A percentile compares a stretch with the other conserved stretches of the same genome.
Conservation (phyloP, 2,113 vertebrate species). For the Pampusana beccarii region DNA sequence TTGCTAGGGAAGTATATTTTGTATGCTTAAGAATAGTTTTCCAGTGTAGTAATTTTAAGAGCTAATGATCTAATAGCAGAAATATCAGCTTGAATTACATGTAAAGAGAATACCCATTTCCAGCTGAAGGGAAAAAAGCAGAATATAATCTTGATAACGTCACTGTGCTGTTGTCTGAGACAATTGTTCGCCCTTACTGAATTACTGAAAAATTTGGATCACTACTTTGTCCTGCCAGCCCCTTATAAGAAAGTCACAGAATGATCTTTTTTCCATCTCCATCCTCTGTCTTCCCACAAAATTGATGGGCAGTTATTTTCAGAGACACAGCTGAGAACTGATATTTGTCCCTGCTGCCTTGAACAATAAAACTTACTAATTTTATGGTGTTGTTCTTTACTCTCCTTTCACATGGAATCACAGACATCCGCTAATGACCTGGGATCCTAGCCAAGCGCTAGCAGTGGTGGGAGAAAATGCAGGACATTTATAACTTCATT, state of each 20-base stretch:
- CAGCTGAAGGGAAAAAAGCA: background rate
- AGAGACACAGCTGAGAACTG: background rate
- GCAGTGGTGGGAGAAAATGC: background rate
- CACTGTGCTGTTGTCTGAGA: background rate
- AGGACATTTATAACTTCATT: conserved; percentile 57
- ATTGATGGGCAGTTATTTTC: background rate
- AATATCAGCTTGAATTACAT: background rate
- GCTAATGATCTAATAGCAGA: background rate
- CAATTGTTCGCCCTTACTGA: background rate
- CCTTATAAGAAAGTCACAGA: background rate
- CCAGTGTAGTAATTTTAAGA: background rate
- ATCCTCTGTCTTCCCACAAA: background rate
- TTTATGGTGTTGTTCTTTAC: conserved; percentile 30
- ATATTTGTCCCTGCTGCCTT: background rate
- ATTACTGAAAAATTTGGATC: background rate
- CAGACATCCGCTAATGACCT: conserved; percentile 43
- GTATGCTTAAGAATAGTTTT: background rate
- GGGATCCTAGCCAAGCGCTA: conserved; percentile 47
- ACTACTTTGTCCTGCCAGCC: background rate
- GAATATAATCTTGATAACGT: background rate
- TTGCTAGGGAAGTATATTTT: background rate
- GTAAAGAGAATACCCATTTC: background rate
- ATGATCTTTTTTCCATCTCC: background rate
- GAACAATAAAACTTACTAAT: background rate
- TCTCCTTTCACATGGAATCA: conserved; percentile 40